Evolutionary conservation across 2,888 invertebrate species (phyloP).

Genomic region (Amphipoea oculea): DNA sequence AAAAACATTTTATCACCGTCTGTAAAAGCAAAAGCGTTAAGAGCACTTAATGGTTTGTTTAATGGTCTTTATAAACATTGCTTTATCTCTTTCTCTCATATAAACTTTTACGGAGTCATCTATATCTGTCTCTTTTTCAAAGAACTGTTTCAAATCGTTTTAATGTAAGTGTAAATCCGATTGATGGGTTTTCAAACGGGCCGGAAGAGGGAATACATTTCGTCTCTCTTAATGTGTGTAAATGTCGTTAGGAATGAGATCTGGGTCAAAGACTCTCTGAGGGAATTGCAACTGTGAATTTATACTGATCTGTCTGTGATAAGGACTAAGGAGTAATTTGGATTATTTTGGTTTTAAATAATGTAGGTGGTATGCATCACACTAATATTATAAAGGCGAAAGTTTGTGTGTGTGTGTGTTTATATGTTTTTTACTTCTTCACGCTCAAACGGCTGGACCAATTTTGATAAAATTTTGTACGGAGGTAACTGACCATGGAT

Average conservation of each 20-base stretch:
- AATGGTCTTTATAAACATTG: constrained; percentile 65
- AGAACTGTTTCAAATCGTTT: constrained; percentile 54
- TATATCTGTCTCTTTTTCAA: constrained; percentile 33
- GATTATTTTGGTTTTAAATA: constrained; percentile 8
- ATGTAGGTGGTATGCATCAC: too few relatives aligned
- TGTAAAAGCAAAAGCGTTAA: constrained; percentile 65
- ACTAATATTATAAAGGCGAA: too few relatives aligned
- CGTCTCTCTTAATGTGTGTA: constrained; percentile 41
- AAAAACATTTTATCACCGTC: constrained; percentile 50
- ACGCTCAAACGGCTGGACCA: too few relatives aligned
- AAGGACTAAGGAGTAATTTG: background rate
- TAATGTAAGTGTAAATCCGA: constrained; percentile 63
- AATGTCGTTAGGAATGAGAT: constrained; percentile 31
- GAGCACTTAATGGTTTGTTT: constrained; percentile 64
- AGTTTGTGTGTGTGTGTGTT: too few relatives aligned
- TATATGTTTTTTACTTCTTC: too few relatives aligned
- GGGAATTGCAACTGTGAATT: constrained; percentile 26
- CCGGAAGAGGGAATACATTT: constrained; percentile 46
- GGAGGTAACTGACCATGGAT: too few relatives aligned
- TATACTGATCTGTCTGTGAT: constrained; percentile 29
- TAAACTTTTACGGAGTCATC: constrained; percentile 9
- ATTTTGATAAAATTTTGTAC: too few relatives aligned
- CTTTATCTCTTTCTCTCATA: constrained; percentile 52
- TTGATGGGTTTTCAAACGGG: constrained; percentile 54
- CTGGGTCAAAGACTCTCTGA: constrained; percentile 45